These are phyloP conservation scores for Pimephales promelas DNA, from an alignment of 2,113 vertebrate species.

Conservation along the genomic window DNA sequence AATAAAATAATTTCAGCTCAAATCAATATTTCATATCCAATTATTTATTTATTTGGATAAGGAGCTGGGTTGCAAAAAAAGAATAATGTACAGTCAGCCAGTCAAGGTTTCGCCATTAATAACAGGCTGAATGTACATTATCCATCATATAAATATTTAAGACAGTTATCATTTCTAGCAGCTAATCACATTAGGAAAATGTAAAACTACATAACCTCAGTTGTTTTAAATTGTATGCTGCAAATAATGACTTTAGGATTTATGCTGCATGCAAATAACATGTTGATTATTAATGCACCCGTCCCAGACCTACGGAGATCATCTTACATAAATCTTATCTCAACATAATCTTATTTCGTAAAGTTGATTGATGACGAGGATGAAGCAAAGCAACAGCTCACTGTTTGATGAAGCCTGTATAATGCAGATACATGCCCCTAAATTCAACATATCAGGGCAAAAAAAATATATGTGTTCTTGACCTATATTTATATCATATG, in stretches of 20 bases:
- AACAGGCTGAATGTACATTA: background rate
- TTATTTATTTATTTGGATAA: slow-evolving; percentile 15
- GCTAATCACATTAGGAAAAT: background rate
- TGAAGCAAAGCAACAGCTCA: no score
- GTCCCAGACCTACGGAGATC: no score
- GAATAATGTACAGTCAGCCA: background rate
- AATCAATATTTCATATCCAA: slow-evolving; percentile 12
- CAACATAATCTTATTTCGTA: no score
- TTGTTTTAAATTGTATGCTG: background rate
- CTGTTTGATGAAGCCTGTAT: no score
- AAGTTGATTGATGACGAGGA: no score
- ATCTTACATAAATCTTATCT: no score
- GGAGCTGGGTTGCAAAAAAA: background rate
- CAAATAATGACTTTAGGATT: background rate
- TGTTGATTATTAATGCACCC: no score
- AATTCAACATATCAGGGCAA: no score
- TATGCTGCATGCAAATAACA: no score
- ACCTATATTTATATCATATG: no score
- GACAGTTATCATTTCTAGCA: background rate
- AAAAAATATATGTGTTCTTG: no score
- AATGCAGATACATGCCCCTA: no score
- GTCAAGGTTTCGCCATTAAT: background rate
- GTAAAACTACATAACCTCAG: background rate
- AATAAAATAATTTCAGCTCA: slow-evolving; percentile 11
- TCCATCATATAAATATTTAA: slow-evolving; percentile 4